Evolutionary conservation across 2,113 vertebrate genomes (phyloP), one percentile per base, ranked within the genome.

Genomic region (Lucifuga dentata): DNA sequence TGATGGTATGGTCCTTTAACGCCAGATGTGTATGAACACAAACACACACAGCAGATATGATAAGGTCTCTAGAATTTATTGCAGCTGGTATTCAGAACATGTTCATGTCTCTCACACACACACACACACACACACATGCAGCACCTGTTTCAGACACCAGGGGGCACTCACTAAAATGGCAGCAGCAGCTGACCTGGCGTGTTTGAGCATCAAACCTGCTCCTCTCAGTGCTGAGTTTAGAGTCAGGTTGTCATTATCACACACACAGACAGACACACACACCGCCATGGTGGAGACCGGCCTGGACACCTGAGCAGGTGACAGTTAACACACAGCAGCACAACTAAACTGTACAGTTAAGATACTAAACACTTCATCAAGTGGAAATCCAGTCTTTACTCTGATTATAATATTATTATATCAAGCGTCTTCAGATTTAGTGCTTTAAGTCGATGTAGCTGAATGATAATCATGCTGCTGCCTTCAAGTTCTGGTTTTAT

Each of bases 231-330:
- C 5, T 8, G 91, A 92, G 88, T 93, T 93, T 92, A 48, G 72
- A 91, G 78, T 69, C 88, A 90, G 63, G 90, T 84, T 80, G 39
- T 94, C 93, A 94, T 93, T 84, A 81, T 87, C 32, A 78, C 81
- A 91, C 90, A 82, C 73, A 77, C 63, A 82, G 67, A 38, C 24
- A 49, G 21, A 36, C 58, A 29, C 51, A 24, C 56, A 32, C 3
- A n/a, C 39, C 8, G 46, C 48, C 63, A 55, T 29, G 68, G 24
- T 36, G 29, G 50, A 78, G 62, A 49, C 3, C 12, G 0, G 11
- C 70, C 68, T 24, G 44, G 38, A 41, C 50, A 52, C 53, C 36
- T 19, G 57, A 46, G 1, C 29, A 63, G 44, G 48, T 62, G 41
- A 77, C 44, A 44, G 29, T 17, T 21, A 29, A 45, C 46, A 41